phyloP scores from a whole-genome alignment of 1,140 invertebrate species.

The Neomicropteryx cornuta region DNA sequence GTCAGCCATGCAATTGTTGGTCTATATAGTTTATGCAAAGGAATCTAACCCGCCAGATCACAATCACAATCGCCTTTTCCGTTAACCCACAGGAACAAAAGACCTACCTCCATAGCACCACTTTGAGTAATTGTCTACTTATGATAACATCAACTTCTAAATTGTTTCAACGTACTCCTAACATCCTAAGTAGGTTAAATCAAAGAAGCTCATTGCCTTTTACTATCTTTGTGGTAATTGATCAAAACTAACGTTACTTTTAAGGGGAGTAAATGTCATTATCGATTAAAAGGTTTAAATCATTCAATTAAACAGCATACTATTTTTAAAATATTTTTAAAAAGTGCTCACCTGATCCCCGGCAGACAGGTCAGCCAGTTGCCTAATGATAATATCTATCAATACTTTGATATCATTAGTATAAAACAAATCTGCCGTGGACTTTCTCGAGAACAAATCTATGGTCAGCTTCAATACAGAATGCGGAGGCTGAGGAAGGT shows the following conservation, averaged over 20 bases:
- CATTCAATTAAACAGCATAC: neutral
- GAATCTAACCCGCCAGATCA: too few species aligned
- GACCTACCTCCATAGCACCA: too few species aligned
- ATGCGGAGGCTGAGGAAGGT: constrained; percentile 66
- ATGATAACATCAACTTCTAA: too few species aligned
- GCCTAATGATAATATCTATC: constrained; percentile 81
- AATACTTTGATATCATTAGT: constrained; percentile 89
- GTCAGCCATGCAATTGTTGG: too few species aligned
- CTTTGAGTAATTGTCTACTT: too few species aligned
- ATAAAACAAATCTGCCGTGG: constrained; percentile 77
- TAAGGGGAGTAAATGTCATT: too few species aligned
- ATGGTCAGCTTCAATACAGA: constrained; percentile 80
- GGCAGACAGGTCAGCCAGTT: constrained; percentile 78
- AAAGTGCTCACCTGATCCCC: constrained; percentile 61
- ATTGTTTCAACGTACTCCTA: too few species aligned
- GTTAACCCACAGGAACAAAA: too few species aligned
- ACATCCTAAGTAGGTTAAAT: neutral
- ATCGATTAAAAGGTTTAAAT: neutral
- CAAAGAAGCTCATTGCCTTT: neutral
- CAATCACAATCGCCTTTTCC: too few species aligned
- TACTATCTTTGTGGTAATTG: neutral
- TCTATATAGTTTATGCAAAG: too few species aligned
- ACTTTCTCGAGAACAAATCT: constrained; percentile 66
- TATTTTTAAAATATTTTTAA: neutral
- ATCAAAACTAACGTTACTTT: too few species aligned